A percentile compares a stretch with the other conserved stretches of the same genome.
Evolutionary conservation across 2,113 vertebrate species (phyloP).

Genomic region (Otolemur garnettii): DNA sequence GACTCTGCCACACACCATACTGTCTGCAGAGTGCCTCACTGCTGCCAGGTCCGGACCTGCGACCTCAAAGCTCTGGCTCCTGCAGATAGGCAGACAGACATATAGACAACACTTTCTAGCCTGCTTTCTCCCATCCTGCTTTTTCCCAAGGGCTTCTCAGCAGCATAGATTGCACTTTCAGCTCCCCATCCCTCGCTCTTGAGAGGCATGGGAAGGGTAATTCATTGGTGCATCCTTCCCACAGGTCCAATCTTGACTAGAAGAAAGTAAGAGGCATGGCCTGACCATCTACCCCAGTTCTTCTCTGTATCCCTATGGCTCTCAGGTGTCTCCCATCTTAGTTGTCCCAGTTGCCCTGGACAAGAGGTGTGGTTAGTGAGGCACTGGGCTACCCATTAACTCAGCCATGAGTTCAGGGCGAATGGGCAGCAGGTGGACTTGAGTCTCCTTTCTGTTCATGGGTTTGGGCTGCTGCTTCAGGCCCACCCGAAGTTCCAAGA

Average conservation of each 20-base stretch:
- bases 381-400: constrained; percentile 76
- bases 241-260: background rate
- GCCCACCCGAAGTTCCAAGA: background rate
- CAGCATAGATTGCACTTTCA: background rate
- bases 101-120: background rate
- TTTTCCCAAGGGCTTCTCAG: background rate
- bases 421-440: constrained; percentile 43
- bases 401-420: background rate
- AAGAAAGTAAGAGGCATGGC: background rate
- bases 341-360: background rate
- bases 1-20: background rate
- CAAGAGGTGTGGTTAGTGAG: constrained; percentile 22
- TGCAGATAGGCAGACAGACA: background rate
- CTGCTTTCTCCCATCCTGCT: background rate
- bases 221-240: background rate
- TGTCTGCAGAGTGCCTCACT: background rate
- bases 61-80: background rate
- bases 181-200: background rate
- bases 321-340: background rate
- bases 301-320: background rate
- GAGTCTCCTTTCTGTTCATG: constrained; percentile 41
- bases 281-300: background rate
- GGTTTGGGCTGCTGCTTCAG: constrained; percentile 28
- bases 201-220: too few relatives aligned
- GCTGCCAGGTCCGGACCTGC: constrained; percentile 7